These are phyloP conservation scores for Scrobipalpa costella DNA, from an alignment of 2,888 invertebrate genomes.

Conservation along the genomic window DNA sequence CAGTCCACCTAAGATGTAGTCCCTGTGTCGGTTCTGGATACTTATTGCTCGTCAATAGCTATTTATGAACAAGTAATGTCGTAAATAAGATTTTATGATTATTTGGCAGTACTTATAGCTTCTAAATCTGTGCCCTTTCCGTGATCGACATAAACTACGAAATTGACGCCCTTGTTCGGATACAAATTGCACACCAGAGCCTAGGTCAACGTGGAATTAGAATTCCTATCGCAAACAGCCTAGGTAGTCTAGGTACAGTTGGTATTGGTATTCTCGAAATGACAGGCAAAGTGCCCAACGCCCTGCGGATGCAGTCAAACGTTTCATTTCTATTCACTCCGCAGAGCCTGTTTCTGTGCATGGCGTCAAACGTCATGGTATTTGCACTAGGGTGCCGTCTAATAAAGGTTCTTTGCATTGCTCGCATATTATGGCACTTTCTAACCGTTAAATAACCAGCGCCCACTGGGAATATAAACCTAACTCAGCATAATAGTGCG, in stretches of 20 bases:
- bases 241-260: neutral
- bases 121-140: neutral
- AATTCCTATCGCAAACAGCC: neutral
- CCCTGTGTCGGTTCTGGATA: neutral
- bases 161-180: neutral
- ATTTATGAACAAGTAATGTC: too few species aligned
- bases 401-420: conserved; percentile 37
- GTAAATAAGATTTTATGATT: too few species aligned
- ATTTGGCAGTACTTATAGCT: neutral
- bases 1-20: neutral
- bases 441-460: conserved; percentile 58
- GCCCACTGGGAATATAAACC: conserved; percentile 56
- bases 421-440: conserved; percentile 48
- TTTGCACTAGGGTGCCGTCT: conserved; percentile 8
- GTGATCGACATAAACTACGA: neutral
- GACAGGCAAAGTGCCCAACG: neutral
- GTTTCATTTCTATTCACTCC: conserved; percentile 14
- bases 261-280: conserved; percentile 1
- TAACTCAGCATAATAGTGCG: conserved; percentile 49
- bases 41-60: neutral
- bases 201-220: neutral
- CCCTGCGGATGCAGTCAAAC: conserved; percentile 6
- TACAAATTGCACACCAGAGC: neutral
- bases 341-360: neutral
- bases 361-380: conserved; percentile 7